Evolutionary conservation across 2,113 vertebrate genomes (phyloP), one percentile per base, ranked within the genome.

Genomic region (Leptobrachium leishanense): DNA sequence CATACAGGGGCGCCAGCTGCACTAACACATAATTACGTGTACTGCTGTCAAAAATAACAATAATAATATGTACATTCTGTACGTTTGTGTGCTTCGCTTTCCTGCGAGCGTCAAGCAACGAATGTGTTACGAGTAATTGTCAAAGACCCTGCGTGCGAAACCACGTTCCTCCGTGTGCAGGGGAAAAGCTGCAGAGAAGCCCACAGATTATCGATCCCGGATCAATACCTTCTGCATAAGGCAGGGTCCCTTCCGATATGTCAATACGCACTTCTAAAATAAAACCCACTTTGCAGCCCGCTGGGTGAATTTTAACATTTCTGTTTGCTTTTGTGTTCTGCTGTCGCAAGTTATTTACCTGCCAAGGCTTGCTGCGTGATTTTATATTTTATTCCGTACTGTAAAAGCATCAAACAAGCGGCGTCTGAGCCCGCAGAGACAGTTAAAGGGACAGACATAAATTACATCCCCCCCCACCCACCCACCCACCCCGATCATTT

Each of bases 291-390:
- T 55, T 73, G 42, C 43, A 62, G 44, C 71, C 63, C 40, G 68
- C 77, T 74, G 77, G 39, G 72, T 74, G 31, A n/a, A 57, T 74
- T 80, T 80, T 63, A 80, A 63, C 69, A 43, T 55, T 73, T 57
- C 62, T 57, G 77, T 66, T 79, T 67, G 62, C 50, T 72, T 80
- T 80, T 74, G n/a, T 71, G 77, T 67, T 67, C 62, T 80, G 67
- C 69, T 72, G 62, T 62, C 43, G 44, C 62, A 46, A 54, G 57
- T 65, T 79, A 39, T 79, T 79, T 79, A 79, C 69, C 70, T 73
- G 77, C 77, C 77, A 80, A 80, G 77, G 59, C 77, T 80, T 80
- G 77, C 70, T 67, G 77, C 31, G 63, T 57, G 63, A 73, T 74
- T 79, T 80, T 80, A 68, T 68, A 80, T 80, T 74, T 64, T 40